phyloP scores from a whole-genome alignment of 2,888 invertebrate species.

The Anarsia innoxiella region DNA sequence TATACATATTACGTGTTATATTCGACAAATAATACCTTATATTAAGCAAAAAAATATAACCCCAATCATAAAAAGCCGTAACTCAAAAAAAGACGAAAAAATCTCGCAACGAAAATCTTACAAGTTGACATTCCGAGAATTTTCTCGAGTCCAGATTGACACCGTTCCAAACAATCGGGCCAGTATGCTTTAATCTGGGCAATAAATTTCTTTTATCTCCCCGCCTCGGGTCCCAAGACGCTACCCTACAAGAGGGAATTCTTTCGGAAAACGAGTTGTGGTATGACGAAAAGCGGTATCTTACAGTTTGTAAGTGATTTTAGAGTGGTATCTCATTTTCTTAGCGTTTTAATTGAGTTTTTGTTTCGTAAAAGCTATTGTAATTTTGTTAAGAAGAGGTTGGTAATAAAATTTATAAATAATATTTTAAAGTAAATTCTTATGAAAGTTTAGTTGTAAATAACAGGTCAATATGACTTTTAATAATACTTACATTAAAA shows the following conservation, averaged over 20 bases:
- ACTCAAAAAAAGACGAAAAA: slow-evolving; percentile 6
- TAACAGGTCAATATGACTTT: not conserved
- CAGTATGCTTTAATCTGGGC: slow-evolving; percentile 53
- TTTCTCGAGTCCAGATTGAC: slow-evolving; percentile 49
- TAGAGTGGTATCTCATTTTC: not conserved
- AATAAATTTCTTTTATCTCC: slow-evolving; percentile 66
- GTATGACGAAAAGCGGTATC: slow-evolving; percentile 4
- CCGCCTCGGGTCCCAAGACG: slow-evolving; percentile 27
- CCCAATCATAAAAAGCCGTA: not conserved
- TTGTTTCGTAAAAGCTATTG: not conserved
- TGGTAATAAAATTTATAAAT: not conserved
- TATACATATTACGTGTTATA: too few species aligned
- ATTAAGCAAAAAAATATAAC: too few species aligned
- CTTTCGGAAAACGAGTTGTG: slow-evolving; percentile 25
- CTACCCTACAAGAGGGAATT: slow-evolving; percentile 32
- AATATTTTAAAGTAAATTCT: not conserved
- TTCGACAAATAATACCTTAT: too few species aligned
- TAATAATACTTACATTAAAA: not conserved
- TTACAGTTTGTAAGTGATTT: not conserved
- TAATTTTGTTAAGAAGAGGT: not conserved
- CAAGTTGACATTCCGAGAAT: slow-evolving; percentile 27
- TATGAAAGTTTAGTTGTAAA: not conserved
- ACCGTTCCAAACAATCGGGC: slow-evolving; percentile 52
- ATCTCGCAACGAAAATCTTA: slow-evolving; percentile 14
- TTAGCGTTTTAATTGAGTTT: not conserved